These are phyloP conservation scores for Eupristina koningsbergeri DNA, from an alignment of 1,140 invertebrate species.

Conservation along the genomic window DNA sequence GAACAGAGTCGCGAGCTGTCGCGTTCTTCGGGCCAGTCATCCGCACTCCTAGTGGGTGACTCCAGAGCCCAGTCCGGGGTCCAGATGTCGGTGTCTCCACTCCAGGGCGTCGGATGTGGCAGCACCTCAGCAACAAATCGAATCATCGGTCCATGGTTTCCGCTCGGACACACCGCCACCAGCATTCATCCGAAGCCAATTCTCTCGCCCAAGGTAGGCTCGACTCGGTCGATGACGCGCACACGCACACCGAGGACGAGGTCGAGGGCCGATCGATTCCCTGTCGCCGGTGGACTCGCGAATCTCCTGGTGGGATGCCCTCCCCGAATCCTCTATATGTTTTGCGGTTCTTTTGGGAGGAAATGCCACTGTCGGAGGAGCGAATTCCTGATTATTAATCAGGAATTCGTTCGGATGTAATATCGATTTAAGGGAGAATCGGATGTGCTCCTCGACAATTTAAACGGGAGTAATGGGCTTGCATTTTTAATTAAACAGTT, in stretches of 20 bases:
- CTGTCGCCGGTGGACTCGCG: background rate
- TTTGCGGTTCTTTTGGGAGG: no score
- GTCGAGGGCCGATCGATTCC: background rate
- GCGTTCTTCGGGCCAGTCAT: constrained; percentile 42
- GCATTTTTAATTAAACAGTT: no score
- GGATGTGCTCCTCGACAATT: no score
- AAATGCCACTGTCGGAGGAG: no score
- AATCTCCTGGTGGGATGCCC: no score
- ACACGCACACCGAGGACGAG: background rate
- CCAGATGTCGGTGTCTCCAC: constrained; percentile 56
- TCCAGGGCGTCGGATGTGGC: constrained; percentile 56
- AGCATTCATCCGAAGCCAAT: constrained; percentile 65
- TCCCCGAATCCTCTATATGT: background rate
- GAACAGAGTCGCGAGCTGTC: constrained; percentile 72
- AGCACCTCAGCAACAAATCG: constrained; percentile 59
- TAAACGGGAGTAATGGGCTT: no score
- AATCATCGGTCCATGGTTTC: constrained; percentile 68
- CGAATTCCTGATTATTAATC: no score
- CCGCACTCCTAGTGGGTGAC: constrained; percentile 54
- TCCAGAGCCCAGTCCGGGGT: background rate
- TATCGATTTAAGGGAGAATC: no score
- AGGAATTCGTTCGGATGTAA: no score
- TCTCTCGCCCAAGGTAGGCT: constrained; percentile 66
- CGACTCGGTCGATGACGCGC: constrained; percentile 50
- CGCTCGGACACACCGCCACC: constrained; percentile 58